Base-by-base conservation (phyloP, 1,140 invertebrate species). In the Macrosteles quadrilineatus region DNA sequence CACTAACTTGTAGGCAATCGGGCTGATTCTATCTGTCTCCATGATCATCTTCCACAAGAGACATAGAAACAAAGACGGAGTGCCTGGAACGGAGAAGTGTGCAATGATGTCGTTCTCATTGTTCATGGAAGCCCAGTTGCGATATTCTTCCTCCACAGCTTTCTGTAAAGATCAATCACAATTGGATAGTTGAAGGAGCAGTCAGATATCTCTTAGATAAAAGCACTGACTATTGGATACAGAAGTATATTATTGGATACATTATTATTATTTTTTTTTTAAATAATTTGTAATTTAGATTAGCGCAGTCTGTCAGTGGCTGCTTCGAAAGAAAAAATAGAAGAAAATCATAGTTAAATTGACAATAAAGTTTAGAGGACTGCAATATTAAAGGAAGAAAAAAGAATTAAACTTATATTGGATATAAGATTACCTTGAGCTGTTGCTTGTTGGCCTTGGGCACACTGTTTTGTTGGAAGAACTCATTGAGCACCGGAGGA, bases 1-100 rank as follows among this genome's bases (percentile, higher is more conserved):
- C 53, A 81, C 87, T 85, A 81, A 95, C 93, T 96, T 96, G 80
- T 97, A 98, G 31, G 94, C 95, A 65, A 97, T 95, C 0, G 94
- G 91, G 75, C 90, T 94, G 31, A 98, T 94, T 75, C 91, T 86
- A 78, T 97, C 95, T 3, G 94, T 97, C 78, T 98, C 96, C 59
- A 98, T 85, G 71, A 98, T 90, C 87, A 97, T 97, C 81, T 98
- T 97, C 90, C 95, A 98, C 0, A 98, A 79, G n/a, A 98, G 82
- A 77, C 91, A 96, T 0, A 96, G 80, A 78, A 98, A 98, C 9
- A 98, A 79, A 0, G 93, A 91, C 29, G 93, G 92, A 2, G 93
- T 94, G 29, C 91, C 90, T 50, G 93, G 91, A 1, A 93, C 90
- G 1, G 95, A 94, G 78, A 98, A 98, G 79, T 98, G 96, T 1